Base-by-base conservation (phyloP, 2,797 vertebrate genomes). In the Psittacula echo region DNA sequence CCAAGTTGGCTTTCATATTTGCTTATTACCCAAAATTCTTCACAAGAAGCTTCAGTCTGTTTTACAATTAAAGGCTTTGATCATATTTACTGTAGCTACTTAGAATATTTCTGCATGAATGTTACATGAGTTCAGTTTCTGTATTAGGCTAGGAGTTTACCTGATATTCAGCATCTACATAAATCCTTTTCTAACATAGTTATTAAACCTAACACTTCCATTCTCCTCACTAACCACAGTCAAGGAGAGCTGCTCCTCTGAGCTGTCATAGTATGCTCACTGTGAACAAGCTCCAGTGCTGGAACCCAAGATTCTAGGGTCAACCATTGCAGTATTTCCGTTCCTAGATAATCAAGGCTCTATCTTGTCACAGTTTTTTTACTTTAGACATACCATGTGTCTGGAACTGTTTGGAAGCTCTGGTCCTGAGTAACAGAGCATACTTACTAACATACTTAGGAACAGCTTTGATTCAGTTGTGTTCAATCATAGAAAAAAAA, bases 41-140 rank as follows among this genome's bases (percentile, higher is more conserved):
- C 95, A 85, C 80, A 95, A 89, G 93, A 66, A 92, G 58, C 68
- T 91, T 94, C 80, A 94, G 68, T 70, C 64, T 92, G 75, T 96
- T 96, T 95, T 95, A 95, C 95, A 96, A 82, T 96, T 96, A 96
- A 89, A 93, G n/a, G 51, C 78, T 96, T 97, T 96, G 90, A 96
- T 96, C 90, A 81, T 95, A 95, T 95, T 96, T 96, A 94, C 85
- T 84, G 81, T 89, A 96, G 80, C 56, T 87, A 75, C 26, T 15
- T 85, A 95, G 89, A 85, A 94, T 94, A 93, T 81, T 91, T 95
- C 84, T 87, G 85, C 83, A 95, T 95, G 66, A 96, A 93, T 95
- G 58, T 95, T 95, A 51, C 68, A 94, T 93, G 84, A 94, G 73
- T 48, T 94, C 61, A 61, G 61, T 93, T 85, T 96, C 84, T 67